phyloP scores from a whole-genome alignment of 2,113 vertebrate genomes.

The Bubalus kerabau region DNA sequence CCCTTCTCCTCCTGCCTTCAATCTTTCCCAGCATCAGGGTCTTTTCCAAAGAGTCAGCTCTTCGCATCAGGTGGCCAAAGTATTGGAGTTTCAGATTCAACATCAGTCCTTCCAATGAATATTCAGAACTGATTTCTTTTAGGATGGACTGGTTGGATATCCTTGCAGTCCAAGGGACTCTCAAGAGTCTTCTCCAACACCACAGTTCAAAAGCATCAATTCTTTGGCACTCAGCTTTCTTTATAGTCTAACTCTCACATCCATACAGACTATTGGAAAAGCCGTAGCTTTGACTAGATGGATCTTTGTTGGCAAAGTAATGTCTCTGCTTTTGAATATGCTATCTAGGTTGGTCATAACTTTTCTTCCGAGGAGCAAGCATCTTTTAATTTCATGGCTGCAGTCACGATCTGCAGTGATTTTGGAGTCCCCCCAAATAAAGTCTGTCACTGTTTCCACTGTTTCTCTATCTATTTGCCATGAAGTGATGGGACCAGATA shows the following conservation, averaged over 20 bases:
- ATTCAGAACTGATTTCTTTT: neutral
- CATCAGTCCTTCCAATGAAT: neutral
- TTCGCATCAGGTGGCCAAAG: neutral
- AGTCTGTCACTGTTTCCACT: neutral
- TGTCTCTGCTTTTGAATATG: neutral
- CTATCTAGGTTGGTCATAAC: neutral
- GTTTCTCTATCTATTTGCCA: neutral
- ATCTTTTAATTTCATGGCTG: neutral
- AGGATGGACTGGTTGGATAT: neutral
- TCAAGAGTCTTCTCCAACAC: neutral
- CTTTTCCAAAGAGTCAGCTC: neutral
- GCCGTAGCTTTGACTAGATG: neutral
- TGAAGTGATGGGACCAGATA: neutral
- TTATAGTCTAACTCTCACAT: neutral
- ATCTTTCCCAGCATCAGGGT: neutral
- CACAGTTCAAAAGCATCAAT: neutral
- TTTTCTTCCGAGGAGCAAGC: neutral
- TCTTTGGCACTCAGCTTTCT: accelerated
- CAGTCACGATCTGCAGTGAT: neutral
- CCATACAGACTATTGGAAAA: neutral
- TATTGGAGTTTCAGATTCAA: neutral
- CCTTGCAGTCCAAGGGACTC: neutral
- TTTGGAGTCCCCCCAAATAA: neutral
- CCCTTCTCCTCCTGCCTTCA: neutral
- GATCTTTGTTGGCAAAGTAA: neutral